Evolutionary conservation across 2,888 invertebrate genomes (phyloP), one percentile per base, ranked within the genome.

Genomic region (Athalia cordata): DNA sequence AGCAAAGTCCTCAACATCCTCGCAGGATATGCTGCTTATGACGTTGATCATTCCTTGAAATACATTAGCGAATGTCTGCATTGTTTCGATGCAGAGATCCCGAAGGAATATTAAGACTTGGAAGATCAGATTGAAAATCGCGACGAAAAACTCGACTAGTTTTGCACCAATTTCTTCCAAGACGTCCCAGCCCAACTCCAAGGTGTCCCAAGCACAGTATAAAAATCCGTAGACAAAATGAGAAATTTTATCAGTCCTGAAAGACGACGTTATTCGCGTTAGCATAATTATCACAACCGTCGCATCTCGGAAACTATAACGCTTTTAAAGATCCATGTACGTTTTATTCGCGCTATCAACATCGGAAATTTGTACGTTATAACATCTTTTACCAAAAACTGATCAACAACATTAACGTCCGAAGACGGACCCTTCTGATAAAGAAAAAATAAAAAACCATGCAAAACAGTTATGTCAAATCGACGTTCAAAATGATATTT

Each of bases 1-100:
- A 0, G 85, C 86, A 49, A 89, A 85, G 15, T 87, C 86, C 59
- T 89, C 89, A 59, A 89, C 81, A 45, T 88, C 87, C 3, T 89
- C 87, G 78, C 85, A 85, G 50, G 79, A 85, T n/a, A 89, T 86
- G 9, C 78, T 82, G 45, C 82, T 83, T 29, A 88, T 78, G 15
- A 86, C 79, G 4, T 85, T 85, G 50, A 87, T 84, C 67, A 87
- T 81, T 3, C 85, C 85, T 49, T 84, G 85, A 77, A 88, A 86
- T 11, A 88, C 74, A 64, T 86, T 85, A 0, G 83, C 85, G 68
- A 88, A 88, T 5, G 87, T 88, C 80, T 84, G 84, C 84, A 89
- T 83, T 5, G 86, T 80, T 45, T 86, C 86, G 77, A 88, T 83
- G 55, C 85, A 85, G 8, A 87, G 78, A 76, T 88, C 86, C 52